A percentile compares a stretch with the other conserved stretches of the same genome.
Evolutionary conservation across 2,888 invertebrate genomes (phyloP).

Genomic region (Sphecodes monilicornis): DNA sequence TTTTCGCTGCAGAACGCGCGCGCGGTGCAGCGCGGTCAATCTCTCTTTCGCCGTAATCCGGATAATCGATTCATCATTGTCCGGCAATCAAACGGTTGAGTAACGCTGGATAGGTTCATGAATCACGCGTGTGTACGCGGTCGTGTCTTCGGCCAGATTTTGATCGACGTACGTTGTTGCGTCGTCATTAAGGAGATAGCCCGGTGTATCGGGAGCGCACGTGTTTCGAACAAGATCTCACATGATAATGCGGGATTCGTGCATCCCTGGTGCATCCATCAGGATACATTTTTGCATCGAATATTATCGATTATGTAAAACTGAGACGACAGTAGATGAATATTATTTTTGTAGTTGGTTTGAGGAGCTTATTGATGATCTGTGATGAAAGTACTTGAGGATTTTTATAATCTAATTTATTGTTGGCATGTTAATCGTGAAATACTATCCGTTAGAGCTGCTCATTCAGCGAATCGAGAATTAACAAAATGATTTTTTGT

Average conservation of each 20-base stretch:
- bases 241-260: neutral
- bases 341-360: neutral
- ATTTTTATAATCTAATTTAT: too few species aligned
- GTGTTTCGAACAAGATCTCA: neutral
- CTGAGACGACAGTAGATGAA: neutral
- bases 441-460: too few species aligned
- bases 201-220: conserved; percentile 15
- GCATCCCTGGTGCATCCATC: neutral
- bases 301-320: neutral
- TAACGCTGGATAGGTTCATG: conserved; percentile 29
- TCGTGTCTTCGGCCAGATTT: conserved; percentile 24
- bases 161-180: conserved; percentile 26
- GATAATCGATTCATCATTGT: conserved; percentile 49
- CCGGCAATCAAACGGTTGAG: conserved; percentile 35
- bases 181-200: conserved; percentile 16
- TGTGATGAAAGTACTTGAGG: neutral
- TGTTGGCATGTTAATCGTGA: too few species aligned
- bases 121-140: conserved; percentile 30
- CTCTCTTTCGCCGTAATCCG: conserved; percentile 45
- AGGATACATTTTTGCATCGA: neutral
- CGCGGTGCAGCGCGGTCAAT: conserved; percentile 3
- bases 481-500: too few species aligned
- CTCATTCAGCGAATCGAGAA: too few species aligned
- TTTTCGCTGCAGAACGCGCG: conserved; percentile 23
- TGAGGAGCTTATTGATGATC: neutral